These are phyloP conservation scores for Hydropsyche tenuis DNA, from an alignment of 1,140 invertebrate genomes.

Conservation along the genomic window DNA sequence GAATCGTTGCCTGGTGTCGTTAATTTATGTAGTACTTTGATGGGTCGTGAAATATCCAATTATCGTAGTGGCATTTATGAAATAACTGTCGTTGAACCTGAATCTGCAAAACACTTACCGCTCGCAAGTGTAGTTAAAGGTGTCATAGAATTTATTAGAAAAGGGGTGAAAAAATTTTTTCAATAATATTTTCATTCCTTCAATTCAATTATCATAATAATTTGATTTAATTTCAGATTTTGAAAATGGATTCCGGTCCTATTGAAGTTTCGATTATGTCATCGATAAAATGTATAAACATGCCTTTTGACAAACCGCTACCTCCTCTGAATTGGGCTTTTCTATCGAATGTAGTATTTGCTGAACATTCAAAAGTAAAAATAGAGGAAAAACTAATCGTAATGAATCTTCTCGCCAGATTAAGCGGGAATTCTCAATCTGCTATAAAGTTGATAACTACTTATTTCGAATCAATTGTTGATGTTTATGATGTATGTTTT, in stretches of 20 bases:
- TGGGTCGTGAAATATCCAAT: constrained; percentile 24
- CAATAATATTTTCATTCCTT: not conserved
- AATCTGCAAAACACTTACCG: constrained; percentile 27
- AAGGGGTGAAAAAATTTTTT: constrained; percentile 11
- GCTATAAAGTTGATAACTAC: constrained; percentile 17
- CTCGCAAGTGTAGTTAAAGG: constrained; percentile 24
- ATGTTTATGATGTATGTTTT: constrained; percentile 4
- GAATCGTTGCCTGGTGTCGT: constrained; percentile 3
- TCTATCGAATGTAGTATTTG: constrained; percentile 7
- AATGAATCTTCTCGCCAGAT: constrained; percentile 1
- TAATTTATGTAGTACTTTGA: constrained; percentile 2
- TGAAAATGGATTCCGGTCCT: not conserved
- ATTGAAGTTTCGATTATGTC: not conserved
- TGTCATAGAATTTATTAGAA: constrained; percentile 24
- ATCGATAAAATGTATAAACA: constrained; percentile 17
- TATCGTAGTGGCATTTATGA: constrained; percentile 32
- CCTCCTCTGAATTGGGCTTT: constrained; percentile 32
- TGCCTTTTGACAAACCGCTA: constrained; percentile 21
- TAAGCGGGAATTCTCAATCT: constrained; percentile 5
- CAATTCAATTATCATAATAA: too few relatives aligned
- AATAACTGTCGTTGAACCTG: constrained; percentile 8
- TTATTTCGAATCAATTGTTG: constrained; percentile 19
- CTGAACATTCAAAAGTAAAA: not conserved
- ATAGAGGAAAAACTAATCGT: not conserved
- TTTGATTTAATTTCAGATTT: constrained; percentile 12